Evolutionary conservation across 2,113 vertebrate genomes (phyloP).

Genomic region (Trichomycterus rosablanca): DNA sequence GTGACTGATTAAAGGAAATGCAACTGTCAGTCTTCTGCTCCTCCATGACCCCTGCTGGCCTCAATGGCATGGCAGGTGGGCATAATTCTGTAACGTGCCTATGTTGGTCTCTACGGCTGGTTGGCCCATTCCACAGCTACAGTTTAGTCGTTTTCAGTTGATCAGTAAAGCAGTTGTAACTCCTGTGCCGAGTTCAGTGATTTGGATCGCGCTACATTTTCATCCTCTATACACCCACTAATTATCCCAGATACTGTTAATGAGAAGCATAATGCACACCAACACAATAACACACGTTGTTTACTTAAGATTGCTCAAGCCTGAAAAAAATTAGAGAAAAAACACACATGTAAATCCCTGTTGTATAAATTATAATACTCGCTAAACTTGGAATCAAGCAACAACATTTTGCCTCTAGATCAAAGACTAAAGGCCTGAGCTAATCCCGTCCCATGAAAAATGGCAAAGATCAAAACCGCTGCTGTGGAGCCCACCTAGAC

Average conservation of each 20-base stretch:
- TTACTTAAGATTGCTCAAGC: slow-evolving; percentile 65
- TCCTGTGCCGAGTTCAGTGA: slow-evolving; percentile 1
- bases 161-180: slow-evolving; percentile 22
- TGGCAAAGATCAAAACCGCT: slow-evolving; percentile 67
- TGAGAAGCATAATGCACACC: slow-evolving; percentile 63
- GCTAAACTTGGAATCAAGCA: slow-evolving; percentile 56
- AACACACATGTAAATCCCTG: slow-evolving; percentile 57
- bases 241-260: slow-evolving; percentile 65
- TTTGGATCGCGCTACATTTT: slow-evolving; percentile 38
- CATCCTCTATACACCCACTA: slow-evolving; percentile 51
- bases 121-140: too few relatives aligned
- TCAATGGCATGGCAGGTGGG: too few relatives aligned
- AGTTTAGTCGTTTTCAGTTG: not conserved
- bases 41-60: too few relatives aligned
- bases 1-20: too few relatives aligned
- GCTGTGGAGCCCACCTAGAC: slow-evolving; percentile 39
- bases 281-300: slow-evolving; percentile 65
- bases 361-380: slow-evolving; percentile 77
- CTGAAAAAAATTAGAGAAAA: slow-evolving; percentile 42
- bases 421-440: slow-evolving; percentile 60
- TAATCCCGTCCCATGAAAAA: slow-evolving; percentile 58
- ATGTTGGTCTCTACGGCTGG: too few relatives aligned
- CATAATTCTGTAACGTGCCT: too few relatives aligned
- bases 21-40: too few relatives aligned
- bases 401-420: slow-evolving; percentile 59